Evolutionary conservation across 2,888 invertebrate species (phyloP).

Genomic region (Spialia ferax): DNA sequence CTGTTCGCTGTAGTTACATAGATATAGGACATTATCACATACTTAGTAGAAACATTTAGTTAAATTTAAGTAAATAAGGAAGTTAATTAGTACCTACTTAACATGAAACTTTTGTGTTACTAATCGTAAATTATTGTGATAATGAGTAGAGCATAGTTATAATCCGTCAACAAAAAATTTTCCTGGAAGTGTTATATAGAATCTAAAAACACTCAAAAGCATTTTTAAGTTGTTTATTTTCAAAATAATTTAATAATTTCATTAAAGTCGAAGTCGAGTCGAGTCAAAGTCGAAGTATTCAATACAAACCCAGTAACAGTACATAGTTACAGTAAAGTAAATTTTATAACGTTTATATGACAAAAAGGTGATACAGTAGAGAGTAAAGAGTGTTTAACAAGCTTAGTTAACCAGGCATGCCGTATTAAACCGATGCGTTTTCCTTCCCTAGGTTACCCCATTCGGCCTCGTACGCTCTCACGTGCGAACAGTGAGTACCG

Average conservation of each 20-base stretch:
- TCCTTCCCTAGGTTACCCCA: conserved; percentile 87
- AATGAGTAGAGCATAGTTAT: not conserved
- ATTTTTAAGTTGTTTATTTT: too few relatives aligned
- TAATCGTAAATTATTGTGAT: not conserved
- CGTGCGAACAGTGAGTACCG: conserved; percentile 89
- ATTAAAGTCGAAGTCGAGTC: too few relatives aligned
- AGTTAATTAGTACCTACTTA: not conserved
- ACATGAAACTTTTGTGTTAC: not conserved
- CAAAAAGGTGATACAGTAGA: not conserved
- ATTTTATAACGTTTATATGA: not conserved
- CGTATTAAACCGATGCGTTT: conserved; percentile 80
- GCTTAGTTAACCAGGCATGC: conserved; percentile 84
- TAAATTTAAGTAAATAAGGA: not conserved
- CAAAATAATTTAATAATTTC: too few relatives aligned
- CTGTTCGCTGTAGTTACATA: conserved; percentile 34
- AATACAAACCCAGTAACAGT: too few relatives aligned
- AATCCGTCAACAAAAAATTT: not conserved
- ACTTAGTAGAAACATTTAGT: conserved; percentile 1
- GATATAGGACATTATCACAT: too few relatives aligned
- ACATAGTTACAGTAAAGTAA: too few relatives aligned
- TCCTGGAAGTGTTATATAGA: too few relatives aligned
- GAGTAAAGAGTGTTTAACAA: conserved; percentile 58
- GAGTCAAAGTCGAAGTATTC: not conserved
- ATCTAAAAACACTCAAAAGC: too few relatives aligned
- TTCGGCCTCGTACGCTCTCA: conserved; percentile 88